Evolutionary conservation across 2,888 invertebrate genomes (phyloP), one percentile per base, ranked within the genome.

Genomic region (Drosophila anceps): DNA sequence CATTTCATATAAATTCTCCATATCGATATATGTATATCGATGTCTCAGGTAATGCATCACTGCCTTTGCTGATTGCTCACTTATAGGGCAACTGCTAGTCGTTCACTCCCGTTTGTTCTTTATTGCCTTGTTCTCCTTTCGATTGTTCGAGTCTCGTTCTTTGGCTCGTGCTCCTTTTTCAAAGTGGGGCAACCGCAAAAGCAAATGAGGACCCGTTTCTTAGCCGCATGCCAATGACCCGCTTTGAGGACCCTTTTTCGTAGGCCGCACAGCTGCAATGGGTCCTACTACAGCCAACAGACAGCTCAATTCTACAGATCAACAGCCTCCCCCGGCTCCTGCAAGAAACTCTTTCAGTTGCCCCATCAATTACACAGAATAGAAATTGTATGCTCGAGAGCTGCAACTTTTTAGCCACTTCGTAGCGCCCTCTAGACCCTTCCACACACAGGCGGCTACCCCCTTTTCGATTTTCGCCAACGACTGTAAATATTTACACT

Each of bases 171-270:
- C 81, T 63, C 43, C 64, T 57, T 61, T 59, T 27, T 18, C 50
- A 44, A 77, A 80, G 58, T 77, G 77, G 81, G 63, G 60, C 77
- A 77, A 84, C 83, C 83, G 73, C 83, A 84, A 71, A 69, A 78
- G 68, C 78, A 76, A 78, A 78, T 76, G 76, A 71, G 62, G 69
- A 81, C 76, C 81, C 61, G 74, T 79, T 84, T 72, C 65, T 60
- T 44, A 29, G 48, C 69, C 77, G 61, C 79, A 78, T 81, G 87
- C 78, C 84, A 85, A 67, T 85, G 88, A 89, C 84, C 88, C 63
- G 68, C 39, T 54, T 54, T 80, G 76, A 71, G 62, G 69, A 81
- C 76, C 81, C 61, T 73, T 75, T 75, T 76, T 69, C 65, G 51
- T 20, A 44, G 8, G 6, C 44, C 59, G 33, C 59, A 58, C 77